These are phyloP conservation scores for Limonius californicus DNA, from an alignment of 1,140 invertebrate species.

Conservation along the genomic window DNA sequence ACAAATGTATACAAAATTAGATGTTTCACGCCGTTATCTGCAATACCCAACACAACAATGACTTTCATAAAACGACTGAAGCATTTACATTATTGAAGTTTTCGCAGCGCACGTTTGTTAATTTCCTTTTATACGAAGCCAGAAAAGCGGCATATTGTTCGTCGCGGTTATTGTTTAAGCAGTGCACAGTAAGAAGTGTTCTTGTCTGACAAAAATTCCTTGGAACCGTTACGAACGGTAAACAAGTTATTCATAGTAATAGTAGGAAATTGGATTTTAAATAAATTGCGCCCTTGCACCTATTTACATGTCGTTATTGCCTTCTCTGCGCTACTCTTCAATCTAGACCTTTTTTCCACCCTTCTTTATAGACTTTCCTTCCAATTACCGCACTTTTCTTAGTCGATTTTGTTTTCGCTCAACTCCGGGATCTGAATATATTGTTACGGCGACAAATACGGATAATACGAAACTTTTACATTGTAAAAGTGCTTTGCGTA, in stretches of 20 bases:
- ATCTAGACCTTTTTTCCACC: conserved; percentile 25
- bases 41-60: too few relatives aligned
- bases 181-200: conserved; percentile 15
- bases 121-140: conserved; percentile 25
- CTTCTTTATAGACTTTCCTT: conserved; percentile 23
- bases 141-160: conserved; percentile 26
- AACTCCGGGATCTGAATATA: not conserved
- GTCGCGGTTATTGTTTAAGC: conserved; percentile 22
- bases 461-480: too few relatives aligned
- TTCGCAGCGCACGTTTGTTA: conserved; percentile 18
- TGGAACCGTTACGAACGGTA: conserved; percentile 30
- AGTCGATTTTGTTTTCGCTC: conserved; percentile 12
- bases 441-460: not conserved
- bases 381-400: conserved; percentile 15
- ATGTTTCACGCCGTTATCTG: too few relatives aligned
- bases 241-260: conserved; percentile 36
- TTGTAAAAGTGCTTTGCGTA: too few relatives aligned
- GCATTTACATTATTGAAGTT: conserved; percentile 7
- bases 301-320: conserved; percentile 39
- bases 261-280: conserved; percentile 38
- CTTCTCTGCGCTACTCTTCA: conserved; percentile 17
- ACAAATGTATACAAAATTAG: too few relatives aligned
- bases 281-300: conserved; percentile 37
- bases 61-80: not conserved
- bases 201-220: conserved; percentile 24